A percentile compares a stretch with the other conserved stretches of the same genome.
Evolutionary conservation across 2,113 vertebrate genomes (phyloP).

Genomic region (Larimichthys polyactis): DNA sequence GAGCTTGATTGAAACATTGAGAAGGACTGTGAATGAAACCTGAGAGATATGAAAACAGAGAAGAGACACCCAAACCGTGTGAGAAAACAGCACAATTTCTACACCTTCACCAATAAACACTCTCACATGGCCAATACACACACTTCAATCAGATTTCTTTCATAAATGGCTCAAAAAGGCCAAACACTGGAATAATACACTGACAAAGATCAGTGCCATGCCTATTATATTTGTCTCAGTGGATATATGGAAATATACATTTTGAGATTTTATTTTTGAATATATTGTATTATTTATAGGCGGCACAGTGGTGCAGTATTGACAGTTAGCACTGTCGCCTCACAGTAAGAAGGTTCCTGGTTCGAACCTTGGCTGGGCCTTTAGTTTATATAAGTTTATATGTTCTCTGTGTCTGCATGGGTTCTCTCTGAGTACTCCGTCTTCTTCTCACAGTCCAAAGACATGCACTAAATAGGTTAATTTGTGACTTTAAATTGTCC

Average conservation of each 20-base stretch:
- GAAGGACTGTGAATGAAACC: conserved; percentile 39
- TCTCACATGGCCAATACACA: background rate
- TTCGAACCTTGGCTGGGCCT: too few species aligned
- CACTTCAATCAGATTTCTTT: background rate
- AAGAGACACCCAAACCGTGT: conserved; percentile 38
- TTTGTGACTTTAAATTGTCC: too few species aligned
- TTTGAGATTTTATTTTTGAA: background rate
- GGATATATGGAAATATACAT: background rate
- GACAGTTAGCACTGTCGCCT: too few species aligned
- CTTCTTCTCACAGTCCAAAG: too few species aligned
- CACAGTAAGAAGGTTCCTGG: too few species aligned
- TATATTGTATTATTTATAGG: too few species aligned
- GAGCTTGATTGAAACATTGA: conserved; percentile 39
- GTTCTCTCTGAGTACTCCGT: too few species aligned
- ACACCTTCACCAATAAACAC: background rate
- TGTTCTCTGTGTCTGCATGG: too few species aligned
- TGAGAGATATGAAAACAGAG: conserved; percentile 35
- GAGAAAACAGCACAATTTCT: conserved; percentile 35
- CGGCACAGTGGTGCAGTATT: too few species aligned
- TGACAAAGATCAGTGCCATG: background rate
- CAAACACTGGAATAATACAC: background rate
- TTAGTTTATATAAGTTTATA: too few species aligned
- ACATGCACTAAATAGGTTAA: too few species aligned
- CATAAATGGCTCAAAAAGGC: background rate
- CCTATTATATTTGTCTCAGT: background rate